A percentile compares a stretch with the other conserved stretches of the same genome.
Conservation (phyloP, 1,140 invertebrate species). For the Rhopalosiphum maidis region DNA sequence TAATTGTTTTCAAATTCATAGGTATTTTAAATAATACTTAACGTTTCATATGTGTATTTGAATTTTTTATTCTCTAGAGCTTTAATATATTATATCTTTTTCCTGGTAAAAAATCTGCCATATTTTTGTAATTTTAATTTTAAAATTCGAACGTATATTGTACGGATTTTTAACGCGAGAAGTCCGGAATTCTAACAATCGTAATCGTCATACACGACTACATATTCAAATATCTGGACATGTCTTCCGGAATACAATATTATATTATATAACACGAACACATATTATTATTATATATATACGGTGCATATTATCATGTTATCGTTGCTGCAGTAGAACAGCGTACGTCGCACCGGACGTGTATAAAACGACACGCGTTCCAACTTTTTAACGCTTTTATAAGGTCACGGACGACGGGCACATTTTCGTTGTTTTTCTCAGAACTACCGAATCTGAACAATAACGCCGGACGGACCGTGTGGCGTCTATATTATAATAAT, state of each 20-base stretch:
- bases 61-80: no score
- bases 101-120: no score
- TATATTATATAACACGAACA: background rate
- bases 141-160: background rate
- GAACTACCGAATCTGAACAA: background rate
- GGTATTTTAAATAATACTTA: no score
- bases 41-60: no score
- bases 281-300: no score
- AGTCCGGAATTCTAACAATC: background rate
- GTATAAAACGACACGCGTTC: background rate
- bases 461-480: background rate
- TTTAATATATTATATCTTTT: no score
- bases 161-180: background rate
- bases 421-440: background rate
- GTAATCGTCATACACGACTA: background rate
- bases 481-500: background rate
- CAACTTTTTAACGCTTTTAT: background rate
- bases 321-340: background rate
- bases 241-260: background rate
- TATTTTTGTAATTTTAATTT: background rate
- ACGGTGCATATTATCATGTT: background rate
- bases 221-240: background rate
- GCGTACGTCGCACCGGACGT: background rate
- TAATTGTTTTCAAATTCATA: no score
- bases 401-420: slow-evolving; percentile 1